phyloP scores from a whole-genome alignment of 2,113 vertebrate species.

The Pogona vitticeps region DNA sequence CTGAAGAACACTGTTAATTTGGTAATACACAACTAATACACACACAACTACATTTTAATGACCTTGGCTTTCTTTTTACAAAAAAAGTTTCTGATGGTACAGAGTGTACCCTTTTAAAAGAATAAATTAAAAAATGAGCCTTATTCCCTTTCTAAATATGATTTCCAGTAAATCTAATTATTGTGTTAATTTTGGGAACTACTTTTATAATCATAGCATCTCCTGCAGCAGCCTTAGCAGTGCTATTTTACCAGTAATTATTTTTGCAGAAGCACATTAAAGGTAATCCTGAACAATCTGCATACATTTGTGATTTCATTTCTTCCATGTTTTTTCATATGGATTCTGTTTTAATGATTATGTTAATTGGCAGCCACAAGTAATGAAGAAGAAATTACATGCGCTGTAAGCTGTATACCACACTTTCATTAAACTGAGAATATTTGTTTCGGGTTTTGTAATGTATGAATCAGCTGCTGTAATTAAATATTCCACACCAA shows the following conservation, averaged over 20 bases:
- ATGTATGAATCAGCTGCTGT: slow-evolving; percentile 1
- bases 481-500: neutral
- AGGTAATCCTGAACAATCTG: slow-evolving; percentile 47
- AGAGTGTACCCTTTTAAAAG: neutral
- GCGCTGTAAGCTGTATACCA: slow-evolving; percentile 35
- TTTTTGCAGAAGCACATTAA: slow-evolving; percentile 41
- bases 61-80: neutral
- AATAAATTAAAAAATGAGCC: slow-evolving; percentile 28
- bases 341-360: slow-evolving; percentile 56
- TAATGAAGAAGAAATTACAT: slow-evolving; percentile 65
- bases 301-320: slow-evolving; percentile 39
- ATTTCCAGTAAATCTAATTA: slow-evolving; percentile 45
- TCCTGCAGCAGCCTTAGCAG: slow-evolving; percentile 21
- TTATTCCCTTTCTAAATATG: slow-evolving; percentile 61
- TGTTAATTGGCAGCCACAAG: slow-evolving; percentile 59
- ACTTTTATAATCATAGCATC: slow-evolving; percentile 1
- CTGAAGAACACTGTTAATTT: neutral
- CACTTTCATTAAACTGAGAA: slow-evolving; percentile 40
- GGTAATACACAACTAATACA: neutral
- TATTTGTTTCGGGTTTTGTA: slow-evolving; percentile 1
- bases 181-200: neutral
- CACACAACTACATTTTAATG: neutral
- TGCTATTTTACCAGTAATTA: slow-evolving; percentile 53
- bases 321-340: slow-evolving; percentile 53
- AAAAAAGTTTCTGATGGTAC: neutral